Percentiles rank a stretch among this genome's conserved stretches.
Evolutionary conservation across 2,113 vertebrate species (phyloP).

Genomic region (Smithornis capensis): DNA sequence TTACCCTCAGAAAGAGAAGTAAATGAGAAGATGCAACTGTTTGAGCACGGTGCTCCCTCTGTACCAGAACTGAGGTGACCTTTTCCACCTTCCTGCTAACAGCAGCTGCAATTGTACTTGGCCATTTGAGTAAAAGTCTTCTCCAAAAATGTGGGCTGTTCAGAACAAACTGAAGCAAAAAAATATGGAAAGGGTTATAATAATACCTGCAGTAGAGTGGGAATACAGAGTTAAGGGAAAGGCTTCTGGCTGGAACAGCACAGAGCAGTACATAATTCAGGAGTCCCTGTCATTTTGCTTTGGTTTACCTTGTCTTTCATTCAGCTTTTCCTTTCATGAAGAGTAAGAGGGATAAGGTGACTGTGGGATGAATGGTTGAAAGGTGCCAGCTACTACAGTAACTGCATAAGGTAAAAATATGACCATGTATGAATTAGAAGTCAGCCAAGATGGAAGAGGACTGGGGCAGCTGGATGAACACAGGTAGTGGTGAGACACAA

Average conservation of each 20-base stretch:
- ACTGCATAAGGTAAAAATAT: background rate
- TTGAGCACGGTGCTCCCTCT: fast-evolving
- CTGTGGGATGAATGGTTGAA: background rate
- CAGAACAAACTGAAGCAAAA: background rate
- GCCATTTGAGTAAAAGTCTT: background rate
- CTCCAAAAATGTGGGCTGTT: background rate
- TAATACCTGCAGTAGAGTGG: background rate
- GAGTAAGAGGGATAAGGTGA: background rate
- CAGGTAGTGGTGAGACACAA: background rate
- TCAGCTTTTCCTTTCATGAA: background rate
- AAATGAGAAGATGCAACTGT: background rate
- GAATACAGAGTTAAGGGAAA: background rate
- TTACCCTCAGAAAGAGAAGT: background rate
- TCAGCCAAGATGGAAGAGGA: background rate
- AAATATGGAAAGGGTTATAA: background rate
- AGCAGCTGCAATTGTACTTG: conserved; percentile 31
- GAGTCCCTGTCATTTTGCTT: background rate
- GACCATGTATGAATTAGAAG: background rate
- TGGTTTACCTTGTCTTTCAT: background rate
- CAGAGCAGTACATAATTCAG: background rate
- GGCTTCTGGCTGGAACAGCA: background rate
- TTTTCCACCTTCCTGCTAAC: conserved; percentile 10
- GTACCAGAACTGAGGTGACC: background rate
- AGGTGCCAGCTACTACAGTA: background rate
- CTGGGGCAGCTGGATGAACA: background rate